Conservation (phyloP, 2,888 invertebrate species). For the Drosophila niveifrons region DNA sequence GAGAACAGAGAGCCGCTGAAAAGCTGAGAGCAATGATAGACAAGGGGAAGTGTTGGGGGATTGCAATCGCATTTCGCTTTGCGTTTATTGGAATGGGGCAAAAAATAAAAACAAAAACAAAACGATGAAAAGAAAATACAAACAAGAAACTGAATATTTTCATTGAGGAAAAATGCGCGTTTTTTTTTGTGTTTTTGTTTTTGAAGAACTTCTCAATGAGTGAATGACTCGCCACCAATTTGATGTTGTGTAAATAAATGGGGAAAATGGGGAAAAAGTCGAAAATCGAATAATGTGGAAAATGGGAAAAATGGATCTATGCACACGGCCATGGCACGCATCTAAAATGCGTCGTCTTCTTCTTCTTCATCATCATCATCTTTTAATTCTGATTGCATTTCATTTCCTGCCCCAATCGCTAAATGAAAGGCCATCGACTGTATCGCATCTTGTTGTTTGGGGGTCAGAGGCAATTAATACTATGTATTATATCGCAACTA, state of each 20-base stretch:
- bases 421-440: constrained; percentile 6
- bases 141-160: constrained; percentile 39
- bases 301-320: constrained; percentile 5
- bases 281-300: too few relatives aligned
- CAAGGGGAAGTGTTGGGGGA: not conserved
- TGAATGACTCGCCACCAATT: not conserved
- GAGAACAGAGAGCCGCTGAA: not conserved
- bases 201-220: constrained; percentile 56
- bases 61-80: constrained; percentile 8
- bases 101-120: not conserved
- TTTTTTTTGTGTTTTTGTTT: constrained; percentile 26
- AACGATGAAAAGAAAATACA: not conserved
- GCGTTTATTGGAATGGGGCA: not conserved
- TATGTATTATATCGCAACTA: not conserved
- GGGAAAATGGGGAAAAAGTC: constrained; percentile 3
- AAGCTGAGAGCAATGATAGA: not conserved
- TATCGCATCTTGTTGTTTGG: not conserved
- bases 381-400: constrained; percentile 40
- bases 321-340: constrained; percentile 26
- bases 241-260: constrained; percentile 40
- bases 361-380: not conserved
- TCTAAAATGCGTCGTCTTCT: constrained; percentile 11
- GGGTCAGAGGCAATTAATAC: not conserved
- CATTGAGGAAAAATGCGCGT: constrained; percentile 56
- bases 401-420: constrained; percentile 38